Evolutionary conservation across 2,797 vertebrate species (phyloP).

Genomic region (Sciurus carolinensis): DNA sequence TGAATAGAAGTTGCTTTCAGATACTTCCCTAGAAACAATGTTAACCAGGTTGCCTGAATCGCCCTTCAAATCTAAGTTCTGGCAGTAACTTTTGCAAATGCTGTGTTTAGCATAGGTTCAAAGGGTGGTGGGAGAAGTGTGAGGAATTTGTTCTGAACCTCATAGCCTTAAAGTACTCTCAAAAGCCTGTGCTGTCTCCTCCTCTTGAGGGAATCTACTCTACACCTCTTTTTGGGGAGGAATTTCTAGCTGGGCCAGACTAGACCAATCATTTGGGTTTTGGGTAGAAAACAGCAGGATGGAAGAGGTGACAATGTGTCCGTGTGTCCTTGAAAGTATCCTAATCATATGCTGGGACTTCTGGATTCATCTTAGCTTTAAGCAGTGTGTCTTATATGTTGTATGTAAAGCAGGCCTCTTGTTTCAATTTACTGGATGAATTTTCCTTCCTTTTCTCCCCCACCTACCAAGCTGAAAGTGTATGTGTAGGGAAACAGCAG

Average conservation of each 20-base stretch:
- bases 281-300: not conserved
- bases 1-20: conserved; percentile 54
- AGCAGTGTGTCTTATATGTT: not conserved
- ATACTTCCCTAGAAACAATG: conserved; percentile 61
- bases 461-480: not conserved
- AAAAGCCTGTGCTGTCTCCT: not conserved
- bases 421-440: conserved; percentile 48
- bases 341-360: not conserved
- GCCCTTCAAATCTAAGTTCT: conserved; percentile 28
- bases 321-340: not conserved
- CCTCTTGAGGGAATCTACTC: not conserved
- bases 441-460: not conserved
- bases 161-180: conserved; percentile 50
- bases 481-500: not conserved
- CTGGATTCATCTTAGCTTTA: not conserved
- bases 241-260: not conserved
- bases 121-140: not conserved
- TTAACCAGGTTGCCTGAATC: conserved; percentile 60
- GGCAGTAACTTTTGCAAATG: conserved; percentile 47
- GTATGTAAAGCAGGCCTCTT: conserved; percentile 47
- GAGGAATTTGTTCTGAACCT: conserved; percentile 57
- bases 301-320: conserved; percentile 6
- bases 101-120: conserved; percentile 37
- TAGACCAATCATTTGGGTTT: conserved; percentile 8
- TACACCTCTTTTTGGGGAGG: not conserved